Base-by-base conservation (phyloP, 2,888 invertebrate species). In the Acronicta psi region DNA sequence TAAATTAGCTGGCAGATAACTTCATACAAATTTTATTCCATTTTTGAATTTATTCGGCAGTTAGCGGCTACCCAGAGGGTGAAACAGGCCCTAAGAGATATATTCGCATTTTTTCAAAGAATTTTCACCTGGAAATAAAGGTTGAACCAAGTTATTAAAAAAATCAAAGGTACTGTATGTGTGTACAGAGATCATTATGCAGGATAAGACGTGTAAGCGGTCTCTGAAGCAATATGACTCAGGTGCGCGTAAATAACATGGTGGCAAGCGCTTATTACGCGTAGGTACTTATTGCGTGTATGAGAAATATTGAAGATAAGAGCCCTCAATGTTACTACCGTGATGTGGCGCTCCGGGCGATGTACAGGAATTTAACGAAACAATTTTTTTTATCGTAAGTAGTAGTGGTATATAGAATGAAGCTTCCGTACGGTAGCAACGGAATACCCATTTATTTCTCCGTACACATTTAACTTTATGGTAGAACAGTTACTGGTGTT, bases 181-280 rank as follows among this genome's bases (percentile, higher is more conserved):
- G 42, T 57, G 51, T 50, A 67, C 37, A 46, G 36, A 67, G 68
- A 72, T 67, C 50, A 67, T 72, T 59, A 72, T 23, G 38, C 41
- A 41, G 49, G 73, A 67, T 67, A 67, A 67, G 59, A 67, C 49
- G 38, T 9, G 45, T 67, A 72, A 67, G 59, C 43, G 23, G 71
- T 72, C 59, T 72, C 73, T 72, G 73, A 72, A 68, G 73, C 73
- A 67, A 67, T 40, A 72, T 54, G 45, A 41, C 49, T 67, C 50
- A 42, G 73, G 50, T 67, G 53, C 68, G 46, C 73, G 67, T 67
- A 67, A 67, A 67, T 73, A 68, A 66, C 59, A 67, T 50, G 60
- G 45, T 59, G 52, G 38, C 67, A 50, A 37, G 52, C 52, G 53
- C 59, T 58, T 67, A 67, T 67, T 72, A 59, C 73, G 59, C 72